phyloP scores from a whole-genome alignment of 2,888 invertebrate genomes.

The Esperia sulphurella region DNA sequence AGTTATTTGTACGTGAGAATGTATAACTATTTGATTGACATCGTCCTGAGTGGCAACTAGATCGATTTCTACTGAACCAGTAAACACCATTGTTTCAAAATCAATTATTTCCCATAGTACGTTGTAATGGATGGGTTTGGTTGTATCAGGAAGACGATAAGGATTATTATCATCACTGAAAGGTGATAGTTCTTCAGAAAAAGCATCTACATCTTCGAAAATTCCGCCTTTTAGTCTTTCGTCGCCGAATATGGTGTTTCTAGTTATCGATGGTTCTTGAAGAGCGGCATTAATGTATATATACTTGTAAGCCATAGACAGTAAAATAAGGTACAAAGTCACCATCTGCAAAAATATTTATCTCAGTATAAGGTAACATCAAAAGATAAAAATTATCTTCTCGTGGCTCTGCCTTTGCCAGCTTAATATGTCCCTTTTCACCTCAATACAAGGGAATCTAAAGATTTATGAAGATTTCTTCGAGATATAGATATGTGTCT shows the following conservation, averaged over 20 bases:
- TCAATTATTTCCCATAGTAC: constrained; percentile 62
- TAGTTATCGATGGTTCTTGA: constrained; percentile 22
- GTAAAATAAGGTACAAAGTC: constrained; percentile 36
- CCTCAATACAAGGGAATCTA: no score
- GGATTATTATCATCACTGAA: constrained; percentile 15
- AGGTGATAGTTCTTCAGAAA: constrained; percentile 13
- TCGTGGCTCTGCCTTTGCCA: no score
- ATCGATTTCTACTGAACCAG: constrained; percentile 55
- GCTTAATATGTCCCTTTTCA: no score
- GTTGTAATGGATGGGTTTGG: constrained; percentile 73
- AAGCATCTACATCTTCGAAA: constrained; percentile 43
- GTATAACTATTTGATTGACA: constrained; percentile 52
- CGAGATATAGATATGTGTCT: no score
- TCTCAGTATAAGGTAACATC: neutral
- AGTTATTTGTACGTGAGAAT: constrained; percentile 44
- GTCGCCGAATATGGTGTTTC: constrained; percentile 61
- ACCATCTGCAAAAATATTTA: constrained; percentile 71
- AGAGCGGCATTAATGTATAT: constrained; percentile 36
- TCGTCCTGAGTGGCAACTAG: constrained; percentile 39
- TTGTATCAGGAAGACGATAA: constrained; percentile 68
- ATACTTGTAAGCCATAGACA: no score
- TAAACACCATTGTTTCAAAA: constrained; percentile 37
- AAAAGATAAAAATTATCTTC: neutral
- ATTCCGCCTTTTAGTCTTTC: constrained; percentile 53
- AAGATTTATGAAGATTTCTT: no score